These are phyloP conservation scores for Passer domesticus DNA, from an alignment of 2,113 vertebrate species.

Conservation along the genomic window DNA sequence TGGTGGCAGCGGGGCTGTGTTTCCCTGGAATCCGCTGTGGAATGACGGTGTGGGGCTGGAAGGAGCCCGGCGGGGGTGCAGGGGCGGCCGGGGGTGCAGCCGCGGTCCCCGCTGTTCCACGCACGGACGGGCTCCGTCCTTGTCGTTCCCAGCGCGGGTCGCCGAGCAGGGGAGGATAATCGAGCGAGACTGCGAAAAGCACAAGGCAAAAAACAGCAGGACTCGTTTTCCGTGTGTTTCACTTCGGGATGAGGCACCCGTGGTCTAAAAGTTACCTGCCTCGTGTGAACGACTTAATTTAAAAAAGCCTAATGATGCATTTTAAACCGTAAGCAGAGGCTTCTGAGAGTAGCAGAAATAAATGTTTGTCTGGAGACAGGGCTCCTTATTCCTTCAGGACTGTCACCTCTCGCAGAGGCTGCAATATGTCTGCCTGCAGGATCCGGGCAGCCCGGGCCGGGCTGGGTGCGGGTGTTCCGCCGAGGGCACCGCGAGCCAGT, in stretches of 20 bases:
- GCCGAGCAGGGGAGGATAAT: neutral
- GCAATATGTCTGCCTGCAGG: constrained; percentile 36
- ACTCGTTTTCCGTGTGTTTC: neutral
- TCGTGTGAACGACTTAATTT: neutral
- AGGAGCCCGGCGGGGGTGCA: neutral
- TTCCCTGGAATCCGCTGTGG: neutral
- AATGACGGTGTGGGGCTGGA: neutral
- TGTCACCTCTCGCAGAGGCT: neutral
- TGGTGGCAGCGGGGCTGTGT: neutral
- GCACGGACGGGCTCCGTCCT: neutral
- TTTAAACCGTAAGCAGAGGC: neutral
- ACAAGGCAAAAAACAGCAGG: neutral
- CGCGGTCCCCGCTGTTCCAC: neutral
- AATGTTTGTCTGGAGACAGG: neutral
- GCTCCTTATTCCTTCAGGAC: neutral
- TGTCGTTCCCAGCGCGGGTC: neutral
- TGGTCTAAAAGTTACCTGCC: neutral
- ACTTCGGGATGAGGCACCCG: neutral
- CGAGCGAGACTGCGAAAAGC: neutral
- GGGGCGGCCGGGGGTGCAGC: neutral
- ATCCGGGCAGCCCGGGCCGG: neutral
- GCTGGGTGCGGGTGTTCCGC: neutral
- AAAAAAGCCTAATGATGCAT: neutral
- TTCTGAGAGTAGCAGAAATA: neutral
- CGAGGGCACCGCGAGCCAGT: neutral